Conservation (phyloP, 2,113 vertebrate species). For the Proteles cristata region DNA sequence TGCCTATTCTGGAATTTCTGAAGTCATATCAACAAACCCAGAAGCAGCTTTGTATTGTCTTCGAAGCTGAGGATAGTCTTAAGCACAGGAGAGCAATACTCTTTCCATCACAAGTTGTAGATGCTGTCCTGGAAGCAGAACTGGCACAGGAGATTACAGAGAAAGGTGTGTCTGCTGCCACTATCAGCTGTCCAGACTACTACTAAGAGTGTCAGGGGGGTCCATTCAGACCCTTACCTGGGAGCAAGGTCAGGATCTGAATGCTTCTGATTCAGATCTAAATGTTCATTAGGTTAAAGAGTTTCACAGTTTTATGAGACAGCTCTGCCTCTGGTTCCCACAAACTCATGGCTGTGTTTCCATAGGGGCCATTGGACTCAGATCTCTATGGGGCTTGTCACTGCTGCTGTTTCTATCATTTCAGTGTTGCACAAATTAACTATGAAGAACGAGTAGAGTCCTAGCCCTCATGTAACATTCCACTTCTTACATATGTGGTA, state of each 20-base stretch:
- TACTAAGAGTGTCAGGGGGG: background rate
- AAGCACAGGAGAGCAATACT: background rate
- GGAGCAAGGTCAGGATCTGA: background rate
- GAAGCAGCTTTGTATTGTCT: too few species aligned
- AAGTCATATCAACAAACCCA: background rate
- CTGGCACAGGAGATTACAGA: background rate
- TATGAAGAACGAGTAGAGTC: background rate
- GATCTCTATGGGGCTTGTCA: background rate
- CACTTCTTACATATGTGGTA: background rate
- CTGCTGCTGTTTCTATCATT: background rate
- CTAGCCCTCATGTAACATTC: background rate
- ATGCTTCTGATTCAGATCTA: background rate
- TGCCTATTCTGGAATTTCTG: too few species aligned
- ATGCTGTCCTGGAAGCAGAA: background rate
- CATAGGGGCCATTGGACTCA: background rate
- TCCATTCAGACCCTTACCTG: background rate
- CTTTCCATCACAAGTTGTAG: background rate
- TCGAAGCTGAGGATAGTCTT: background rate
- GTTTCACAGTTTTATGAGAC: background rate
- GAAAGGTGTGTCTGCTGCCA: background rate
- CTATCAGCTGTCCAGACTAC: background rate
- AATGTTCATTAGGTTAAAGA: background rate
- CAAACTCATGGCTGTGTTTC: background rate
- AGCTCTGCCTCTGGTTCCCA: background rate
- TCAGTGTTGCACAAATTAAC: background rate